These are phyloP conservation scores for Phyllotis vaccarum DNA, from an alignment of 2,797 vertebrate genomes.

Conservation along the genomic window DNA sequence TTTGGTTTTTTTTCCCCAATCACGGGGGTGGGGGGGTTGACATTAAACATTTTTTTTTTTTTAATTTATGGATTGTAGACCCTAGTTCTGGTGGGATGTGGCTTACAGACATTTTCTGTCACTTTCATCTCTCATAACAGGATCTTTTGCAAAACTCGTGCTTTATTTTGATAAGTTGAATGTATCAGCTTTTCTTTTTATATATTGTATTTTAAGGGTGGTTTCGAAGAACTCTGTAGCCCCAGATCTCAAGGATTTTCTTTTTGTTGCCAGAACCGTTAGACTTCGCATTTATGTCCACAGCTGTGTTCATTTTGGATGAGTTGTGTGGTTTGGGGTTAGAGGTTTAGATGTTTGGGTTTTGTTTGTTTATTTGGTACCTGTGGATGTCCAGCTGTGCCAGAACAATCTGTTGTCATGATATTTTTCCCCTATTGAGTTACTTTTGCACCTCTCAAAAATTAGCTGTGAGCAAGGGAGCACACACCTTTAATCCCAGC, in stretches of 20 bases:
- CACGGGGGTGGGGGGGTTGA: too few species aligned
- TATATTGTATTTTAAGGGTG: background rate
- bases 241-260: background rate
- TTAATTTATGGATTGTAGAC: background rate
- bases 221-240: background rate
- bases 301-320: background rate
- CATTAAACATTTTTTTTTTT: too few species aligned
- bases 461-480: background rate
- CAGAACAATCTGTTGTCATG: background rate
- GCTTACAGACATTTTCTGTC: background rate
- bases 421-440: background rate
- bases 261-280: background rate
- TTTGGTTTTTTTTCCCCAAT: background rate
- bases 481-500: background rate
- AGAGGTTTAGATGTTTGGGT: background rate
- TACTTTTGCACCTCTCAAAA: background rate
- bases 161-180: background rate
- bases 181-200: background rate
- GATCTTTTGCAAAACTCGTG: background rate
- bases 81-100: background rate
- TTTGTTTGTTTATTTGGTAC: background rate
- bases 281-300: background rate
- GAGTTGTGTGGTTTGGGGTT: background rate
- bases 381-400: background rate
- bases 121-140: background rate